Base-by-base conservation (phyloP, 2,113 vertebrate species). In the Psephotus haematonotus region DNA sequence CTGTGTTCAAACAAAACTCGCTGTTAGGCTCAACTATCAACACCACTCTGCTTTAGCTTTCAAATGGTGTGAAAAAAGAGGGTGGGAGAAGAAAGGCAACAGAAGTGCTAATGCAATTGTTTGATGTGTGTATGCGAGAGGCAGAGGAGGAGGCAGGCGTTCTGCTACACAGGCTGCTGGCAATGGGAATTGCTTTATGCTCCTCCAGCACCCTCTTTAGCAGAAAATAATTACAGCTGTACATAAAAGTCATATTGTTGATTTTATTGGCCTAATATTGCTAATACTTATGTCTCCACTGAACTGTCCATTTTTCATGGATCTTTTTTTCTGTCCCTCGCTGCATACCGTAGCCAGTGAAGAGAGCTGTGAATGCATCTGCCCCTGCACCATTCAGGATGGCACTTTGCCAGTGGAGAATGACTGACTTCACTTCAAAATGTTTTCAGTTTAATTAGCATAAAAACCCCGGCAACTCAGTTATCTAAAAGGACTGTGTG, bases 361-460 rank as follows among this genome's bases (percentile, higher is more conserved):
- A 69, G 47, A 80, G 63, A 82, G 64, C 67, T 72, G 47, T 11
- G 46, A 88, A 59, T 7, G 60, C 7, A 1, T 20, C 80, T 91
- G 75, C 60, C 72, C 78, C 72, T 78, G 41, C 39, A 25, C 65
- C 33, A 14, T 67, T 74, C 74, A 31, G 17, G 7, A 7, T 94
- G 97, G 96, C 95, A 57, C 4, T 6, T 39, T 94, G 96, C 97
- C 96, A 96, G 17, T 0, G 9, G 52, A 92, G 63, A 93, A 44
- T 19, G 82, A 71, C 88, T 77, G 92, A 96, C 83, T 96, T 94
- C 74, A 70, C 88, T 95, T 95, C 85, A 87, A 94, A 93, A 95
- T 92, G 10, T 90, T 93, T 91, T 80, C 76, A 6, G 17, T 93
- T 85, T 97, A 97, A 97, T 97, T 97, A 96, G 93, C 53, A 63